phyloP scores from a whole-genome alignment of 2,113 vertebrate species.

The Muscicapa adusta region DNA sequence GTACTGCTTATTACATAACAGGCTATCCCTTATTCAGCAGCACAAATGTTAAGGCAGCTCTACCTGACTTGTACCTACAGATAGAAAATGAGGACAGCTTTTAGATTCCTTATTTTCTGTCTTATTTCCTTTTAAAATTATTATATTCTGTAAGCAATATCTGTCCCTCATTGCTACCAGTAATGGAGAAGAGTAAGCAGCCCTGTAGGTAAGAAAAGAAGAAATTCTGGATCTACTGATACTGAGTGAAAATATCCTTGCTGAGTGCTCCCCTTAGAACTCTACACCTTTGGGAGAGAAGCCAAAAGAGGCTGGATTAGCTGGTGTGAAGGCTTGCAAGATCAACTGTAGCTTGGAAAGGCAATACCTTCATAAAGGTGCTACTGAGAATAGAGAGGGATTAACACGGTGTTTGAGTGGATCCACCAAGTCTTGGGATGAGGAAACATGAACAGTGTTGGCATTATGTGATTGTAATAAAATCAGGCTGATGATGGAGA shows the following conservation, averaged over 20 bases:
- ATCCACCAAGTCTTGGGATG: background rate
- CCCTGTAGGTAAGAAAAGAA: background rate
- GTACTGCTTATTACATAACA: background rate
- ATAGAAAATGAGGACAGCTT: background rate
- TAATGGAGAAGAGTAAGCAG: background rate
- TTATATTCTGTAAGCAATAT: background rate
- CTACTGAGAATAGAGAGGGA: background rate
- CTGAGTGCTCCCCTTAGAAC: background rate
- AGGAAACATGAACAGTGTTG: background rate
- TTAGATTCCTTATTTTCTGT: background rate
- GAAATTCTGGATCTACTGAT: background rate
- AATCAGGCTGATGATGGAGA: background rate
- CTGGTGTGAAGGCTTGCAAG: background rate
- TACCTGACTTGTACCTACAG: background rate
- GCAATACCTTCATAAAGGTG: background rate
- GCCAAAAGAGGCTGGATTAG: background rate
- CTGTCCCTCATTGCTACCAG: background rate
- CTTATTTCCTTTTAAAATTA: background rate
- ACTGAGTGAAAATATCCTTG: background rate
- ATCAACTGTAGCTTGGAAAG: background rate
- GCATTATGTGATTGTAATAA: background rate
- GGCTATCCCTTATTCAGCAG: background rate
- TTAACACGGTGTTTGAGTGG: background rate
- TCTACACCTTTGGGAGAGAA: background rate
- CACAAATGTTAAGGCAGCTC: background rate